A percentile compares a stretch with the other conserved stretches of the same genome.
Evolutionary conservation across 2,888 invertebrate species (phyloP).

Genomic region (Acanthosepion esculentum): DNA sequence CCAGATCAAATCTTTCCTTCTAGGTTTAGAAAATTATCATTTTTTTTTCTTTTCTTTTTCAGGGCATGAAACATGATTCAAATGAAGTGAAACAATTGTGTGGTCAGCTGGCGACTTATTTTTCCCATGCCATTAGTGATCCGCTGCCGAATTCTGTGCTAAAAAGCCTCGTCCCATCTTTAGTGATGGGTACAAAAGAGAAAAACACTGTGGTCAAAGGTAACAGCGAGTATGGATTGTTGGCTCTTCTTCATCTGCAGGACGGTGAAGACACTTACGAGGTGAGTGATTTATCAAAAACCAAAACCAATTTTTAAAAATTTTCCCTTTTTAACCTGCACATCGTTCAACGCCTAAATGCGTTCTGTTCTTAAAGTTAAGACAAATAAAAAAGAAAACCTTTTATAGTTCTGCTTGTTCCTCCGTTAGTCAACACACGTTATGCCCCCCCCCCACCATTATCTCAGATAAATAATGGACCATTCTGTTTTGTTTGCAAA

Average conservation of each 20-base stretch:
- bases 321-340: no score
- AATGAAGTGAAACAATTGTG: conserved; percentile 95
- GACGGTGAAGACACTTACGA: conserved; percentile 77
- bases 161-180: conserved; percentile 84
- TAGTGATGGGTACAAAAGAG: conserved; percentile 98
- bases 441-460: no score
- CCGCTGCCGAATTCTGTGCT: conserved; percentile 80
- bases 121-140: conserved; percentile 79
- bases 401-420: no score
- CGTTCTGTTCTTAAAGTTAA: no score
- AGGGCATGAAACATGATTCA: conserved; percentile 87
- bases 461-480: no score
- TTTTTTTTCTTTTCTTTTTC: conserved; percentile 50
- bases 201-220: conserved; percentile 96
- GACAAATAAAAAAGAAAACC: no score
- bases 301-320: no score
- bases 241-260: conserved; percentile 87
- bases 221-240: conserved; percentile 92
- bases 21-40: neutral
- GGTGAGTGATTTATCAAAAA: neutral
- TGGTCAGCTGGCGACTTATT: conserved; percentile 85
- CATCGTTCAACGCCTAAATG: no score
- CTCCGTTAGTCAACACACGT: no score
- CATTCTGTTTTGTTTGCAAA: no score
- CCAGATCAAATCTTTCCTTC: no score